phyloP scores from a whole-genome alignment of 2,888 invertebrate species.

The Chrysina gloriosa region DNA sequence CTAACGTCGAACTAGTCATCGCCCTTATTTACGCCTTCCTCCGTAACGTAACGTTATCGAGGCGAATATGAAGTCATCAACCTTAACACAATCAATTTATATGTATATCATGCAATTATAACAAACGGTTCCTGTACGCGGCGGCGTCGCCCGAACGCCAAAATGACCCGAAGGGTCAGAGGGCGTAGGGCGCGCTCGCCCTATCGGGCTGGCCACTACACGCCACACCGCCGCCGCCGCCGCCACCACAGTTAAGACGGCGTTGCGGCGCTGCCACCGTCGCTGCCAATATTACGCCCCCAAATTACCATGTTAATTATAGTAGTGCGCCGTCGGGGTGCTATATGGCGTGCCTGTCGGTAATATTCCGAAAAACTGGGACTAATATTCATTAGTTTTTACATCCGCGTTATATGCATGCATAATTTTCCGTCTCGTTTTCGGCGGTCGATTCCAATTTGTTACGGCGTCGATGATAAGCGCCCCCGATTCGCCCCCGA shows the following conservation, averaged over 20 bases:
- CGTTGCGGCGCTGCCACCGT: constrained; percentile 57
- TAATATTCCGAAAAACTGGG: constrained; percentile 59
- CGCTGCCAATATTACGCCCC: constrained; percentile 65
- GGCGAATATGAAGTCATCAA: constrained; percentile 63
- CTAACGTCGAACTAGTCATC: constrained; percentile 2
- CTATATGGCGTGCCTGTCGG: constrained; percentile 59
- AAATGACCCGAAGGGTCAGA: constrained; percentile 54
- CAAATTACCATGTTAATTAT: constrained; percentile 67
- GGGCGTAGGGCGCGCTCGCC: constrained; percentile 49
- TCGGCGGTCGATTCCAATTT: constrained; percentile 22
- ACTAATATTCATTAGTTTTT: constrained; percentile 59
- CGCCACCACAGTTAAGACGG: not conserved
- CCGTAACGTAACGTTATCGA: constrained; percentile 1
- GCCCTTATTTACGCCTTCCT: not conserved
- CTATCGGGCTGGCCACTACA: constrained; percentile 64
- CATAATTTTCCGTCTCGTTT: constrained; percentile 40
- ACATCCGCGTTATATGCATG: constrained; percentile 38
- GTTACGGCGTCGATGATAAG: constrained; percentile 3
- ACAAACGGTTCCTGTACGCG: constrained; percentile 48
- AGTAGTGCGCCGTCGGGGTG: constrained; percentile 59
- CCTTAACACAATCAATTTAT: constrained; percentile 65
- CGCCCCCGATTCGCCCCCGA: not conserved
- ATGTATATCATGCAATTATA: constrained; percentile 65
- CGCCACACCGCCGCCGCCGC: constrained; percentile 55
- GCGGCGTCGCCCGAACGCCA: constrained; percentile 45